Evolutionary conservation across 2,797 vertebrate species (phyloP).

Genomic region (Coreius guichenoti): DNA sequence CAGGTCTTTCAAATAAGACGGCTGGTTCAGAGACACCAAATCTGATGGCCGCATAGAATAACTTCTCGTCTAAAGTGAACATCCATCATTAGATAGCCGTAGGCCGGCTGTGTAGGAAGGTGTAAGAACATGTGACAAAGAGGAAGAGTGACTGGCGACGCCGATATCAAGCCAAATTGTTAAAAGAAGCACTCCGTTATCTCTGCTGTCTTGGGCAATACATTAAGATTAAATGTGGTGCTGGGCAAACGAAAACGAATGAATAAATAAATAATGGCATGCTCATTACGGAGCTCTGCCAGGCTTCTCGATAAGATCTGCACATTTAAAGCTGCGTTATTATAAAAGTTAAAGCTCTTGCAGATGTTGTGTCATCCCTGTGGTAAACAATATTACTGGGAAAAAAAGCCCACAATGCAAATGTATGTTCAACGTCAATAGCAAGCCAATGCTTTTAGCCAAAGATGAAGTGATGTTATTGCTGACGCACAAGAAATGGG

Average conservation of each 20-base stretch:
- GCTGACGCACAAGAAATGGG: not conserved
- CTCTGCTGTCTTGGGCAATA: constrained; percentile 41
- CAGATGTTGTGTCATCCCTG: not conserved
- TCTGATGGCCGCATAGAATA: not conserved
- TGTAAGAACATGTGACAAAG: constrained; percentile 54
- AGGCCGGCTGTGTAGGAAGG: constrained; percentile 52
- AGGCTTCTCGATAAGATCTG: not conserved
- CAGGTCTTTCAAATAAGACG: not conserved
- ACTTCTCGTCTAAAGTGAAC: constrained; percentile 21
- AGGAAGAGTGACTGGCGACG: constrained; percentile 12
- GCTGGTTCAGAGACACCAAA: not conserved
- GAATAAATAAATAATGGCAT: constrained; percentile 52
- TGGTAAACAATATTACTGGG: not conserved
- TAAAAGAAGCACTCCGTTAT: constrained; percentile 47
- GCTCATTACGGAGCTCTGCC: constrained; percentile 37
- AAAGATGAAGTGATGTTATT: not conserved
- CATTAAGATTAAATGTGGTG: constrained; percentile 51
- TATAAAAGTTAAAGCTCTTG: constrained; percentile 6
- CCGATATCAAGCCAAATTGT: constrained; percentile 39
- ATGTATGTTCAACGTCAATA: not conserved
- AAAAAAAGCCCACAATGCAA: not conserved
- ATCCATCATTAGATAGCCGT: constrained; percentile 32
- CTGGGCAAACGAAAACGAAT: constrained; percentile 28
- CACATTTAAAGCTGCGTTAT: constrained; percentile 10
- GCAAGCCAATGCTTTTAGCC: constrained; percentile 19